phyloP scores from a whole-genome alignment of 2,888 invertebrate species.

The Lacanobia oleracea region DNA sequence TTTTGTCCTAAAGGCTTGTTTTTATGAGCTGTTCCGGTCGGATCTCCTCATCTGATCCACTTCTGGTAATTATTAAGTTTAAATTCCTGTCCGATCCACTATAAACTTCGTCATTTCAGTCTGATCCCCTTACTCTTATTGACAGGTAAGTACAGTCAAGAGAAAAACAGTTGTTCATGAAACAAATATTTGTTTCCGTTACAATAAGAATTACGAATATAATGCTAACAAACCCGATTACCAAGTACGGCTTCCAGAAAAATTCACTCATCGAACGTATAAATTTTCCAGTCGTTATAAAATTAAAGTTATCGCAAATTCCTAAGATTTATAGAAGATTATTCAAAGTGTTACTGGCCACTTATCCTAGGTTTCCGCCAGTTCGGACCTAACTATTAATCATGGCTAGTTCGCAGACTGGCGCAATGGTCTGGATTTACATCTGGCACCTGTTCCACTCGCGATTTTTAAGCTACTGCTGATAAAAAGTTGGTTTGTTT shows the following conservation, averaged over 20 bases:
- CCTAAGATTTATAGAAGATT: conserved; percentile 59
- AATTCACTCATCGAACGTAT: conserved; percentile 2
- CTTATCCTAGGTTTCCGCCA: conserved; percentile 47
- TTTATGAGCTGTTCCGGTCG: too few relatives aligned
- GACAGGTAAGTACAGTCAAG: too few relatives aligned
- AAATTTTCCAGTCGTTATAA: conserved; percentile 26
- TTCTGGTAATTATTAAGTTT: too few relatives aligned
- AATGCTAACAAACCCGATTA: not conserved
- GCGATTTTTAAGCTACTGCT: conserved; percentile 53
- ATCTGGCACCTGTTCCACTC: conserved; percentile 53
- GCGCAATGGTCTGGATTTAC: conserved; percentile 57
- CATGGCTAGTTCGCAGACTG: conserved; percentile 48
- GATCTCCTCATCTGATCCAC: not conserved
- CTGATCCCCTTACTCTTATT: too few relatives aligned
- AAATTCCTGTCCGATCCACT: too few relatives aligned
- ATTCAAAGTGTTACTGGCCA: conserved; percentile 58
- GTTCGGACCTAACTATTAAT: conserved; percentile 60
- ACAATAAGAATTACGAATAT: too few relatives aligned
- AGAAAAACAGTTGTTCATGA: not conserved
- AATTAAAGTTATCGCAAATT: conserved; percentile 46
- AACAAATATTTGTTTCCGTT: not conserved
- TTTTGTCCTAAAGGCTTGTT: not conserved
- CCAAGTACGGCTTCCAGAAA: not conserved
- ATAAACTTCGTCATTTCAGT: too few relatives aligned
- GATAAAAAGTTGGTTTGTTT: conserved; percentile 4